A percentile compares a stretch with the other conserved stretches of the same genome.
Conservation (phyloP, 2,888 invertebrate species). For the Gandaritis pyraliata region DNA sequence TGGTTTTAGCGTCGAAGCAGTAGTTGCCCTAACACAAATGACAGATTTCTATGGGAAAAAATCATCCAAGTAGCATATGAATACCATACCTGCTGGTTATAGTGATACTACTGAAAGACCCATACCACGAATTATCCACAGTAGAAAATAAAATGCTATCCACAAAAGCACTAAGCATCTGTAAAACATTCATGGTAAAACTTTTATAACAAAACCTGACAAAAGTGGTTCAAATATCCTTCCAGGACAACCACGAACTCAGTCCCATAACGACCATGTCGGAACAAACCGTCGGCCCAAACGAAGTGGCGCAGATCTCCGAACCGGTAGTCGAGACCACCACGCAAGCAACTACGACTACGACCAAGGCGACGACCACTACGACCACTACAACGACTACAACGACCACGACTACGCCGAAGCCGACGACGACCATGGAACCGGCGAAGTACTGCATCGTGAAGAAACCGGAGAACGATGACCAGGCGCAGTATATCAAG, state of each 20-base stretch:
- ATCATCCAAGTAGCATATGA: too few relatives aligned
- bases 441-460: conserved; percentile 90
- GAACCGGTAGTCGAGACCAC: conserved; percentile 70
- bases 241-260: conserved; percentile 67
- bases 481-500: conserved; percentile 89
- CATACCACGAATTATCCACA: neutral
- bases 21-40: too few relatives aligned
- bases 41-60: too few relatives aligned
- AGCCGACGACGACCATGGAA: conserved; percentile 84
- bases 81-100: too few relatives aligned
- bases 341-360: conserved; percentile 60
- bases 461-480: conserved; percentile 91
- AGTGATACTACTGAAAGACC: neutral
- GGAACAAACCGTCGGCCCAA: conserved; percentile 72
- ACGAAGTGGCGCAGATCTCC: conserved; percentile 74
- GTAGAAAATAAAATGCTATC: neutral
- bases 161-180: neutral
- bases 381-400: conserved; percentile 75
- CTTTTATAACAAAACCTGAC: too few relatives aligned
- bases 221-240: neutral
- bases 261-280: conserved; percentile 77
- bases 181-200: too few relatives aligned
- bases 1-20: too few relatives aligned
- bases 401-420: conserved; percentile 78
- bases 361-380: conserved; percentile 59